Percentiles rank a stretch among this genome's conserved stretches.
phyloP scores from a whole-genome alignment of 2,888 invertebrate species.

The Phanerotoma sp. region DNA sequence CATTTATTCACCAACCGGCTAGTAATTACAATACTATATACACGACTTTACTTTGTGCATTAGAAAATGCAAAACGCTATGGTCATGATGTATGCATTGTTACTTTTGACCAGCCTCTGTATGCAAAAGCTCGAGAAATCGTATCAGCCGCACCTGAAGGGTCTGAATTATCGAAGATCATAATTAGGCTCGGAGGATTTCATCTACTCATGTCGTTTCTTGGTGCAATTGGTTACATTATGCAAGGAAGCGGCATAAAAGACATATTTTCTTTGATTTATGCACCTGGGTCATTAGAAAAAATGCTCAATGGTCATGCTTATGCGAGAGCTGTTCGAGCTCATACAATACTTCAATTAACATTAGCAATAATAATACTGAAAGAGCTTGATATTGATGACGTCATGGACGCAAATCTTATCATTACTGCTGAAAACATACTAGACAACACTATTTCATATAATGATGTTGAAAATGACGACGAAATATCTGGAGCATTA shows the following conservation, averaged over 20 bases:
- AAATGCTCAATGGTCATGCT: slow-evolving; percentile 44
- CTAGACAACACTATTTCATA: not conserved
- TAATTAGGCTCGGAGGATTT: not conserved
- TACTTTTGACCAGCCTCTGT: slow-evolving; percentile 43
- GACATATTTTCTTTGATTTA: slow-evolving; percentile 22
- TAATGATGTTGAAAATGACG: slow-evolving; percentile 3
- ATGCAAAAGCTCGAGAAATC: slow-evolving; percentile 13
- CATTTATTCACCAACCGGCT: slow-evolving; percentile 22
- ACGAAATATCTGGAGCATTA: not conserved
- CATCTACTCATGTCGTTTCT: not conserved
- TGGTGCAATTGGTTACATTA: not conserved
- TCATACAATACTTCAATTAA: slow-evolving; percentile 24
- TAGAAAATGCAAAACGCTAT: slow-evolving; percentile 28
- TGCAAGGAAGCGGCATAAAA: not conserved
- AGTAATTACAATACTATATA: slow-evolving; percentile 17
- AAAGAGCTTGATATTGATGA: not conserved
- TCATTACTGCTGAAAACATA: not conserved
- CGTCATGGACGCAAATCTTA: not conserved
- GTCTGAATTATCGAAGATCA: not conserved
- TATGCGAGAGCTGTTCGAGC: slow-evolving; percentile 37
- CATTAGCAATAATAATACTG: not conserved
- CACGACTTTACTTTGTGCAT: slow-evolving; percentile 21
- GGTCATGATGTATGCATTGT: slow-evolving; percentile 30
- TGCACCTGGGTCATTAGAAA: slow-evolving; percentile 38
- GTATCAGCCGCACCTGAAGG: not conserved